Evolutionary conservation across 2,888 invertebrate genomes (phyloP).

Genomic region (Drosophila macrospina): DNA sequence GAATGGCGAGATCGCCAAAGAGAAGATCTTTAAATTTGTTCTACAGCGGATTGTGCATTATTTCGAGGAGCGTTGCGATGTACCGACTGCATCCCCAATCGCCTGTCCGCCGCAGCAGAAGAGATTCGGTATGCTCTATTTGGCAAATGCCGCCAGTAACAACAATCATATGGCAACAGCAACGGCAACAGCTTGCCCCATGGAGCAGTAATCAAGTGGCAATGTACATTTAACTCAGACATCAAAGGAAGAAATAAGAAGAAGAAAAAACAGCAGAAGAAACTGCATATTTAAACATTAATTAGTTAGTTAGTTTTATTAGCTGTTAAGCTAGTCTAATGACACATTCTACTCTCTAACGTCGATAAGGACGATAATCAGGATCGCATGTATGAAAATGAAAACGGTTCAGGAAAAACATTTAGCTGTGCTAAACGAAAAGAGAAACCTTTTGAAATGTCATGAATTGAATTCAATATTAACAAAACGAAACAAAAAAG

Average conservation of each 20-base stretch:
- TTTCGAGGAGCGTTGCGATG: slow-evolving; percentile 81
- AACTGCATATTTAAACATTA: slow-evolving; percentile 1
- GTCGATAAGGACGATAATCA: slow-evolving; percentile 16
- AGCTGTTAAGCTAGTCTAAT: slow-evolving; percentile 21
- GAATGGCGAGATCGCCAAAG: slow-evolving; percentile 83
- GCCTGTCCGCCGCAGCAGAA: slow-evolving; percentile 81
- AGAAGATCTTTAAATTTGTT: slow-evolving; percentile 83
- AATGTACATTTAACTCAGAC: slow-evolving; percentile 5
- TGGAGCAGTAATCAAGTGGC: slow-evolving; percentile 77
- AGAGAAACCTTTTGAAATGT: slow-evolving; percentile 28
- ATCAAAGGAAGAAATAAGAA: not conserved
- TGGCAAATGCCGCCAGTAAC: slow-evolving; percentile 37
- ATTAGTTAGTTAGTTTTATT: slow-evolving; percentile 16
- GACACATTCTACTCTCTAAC: slow-evolving; percentile 14
- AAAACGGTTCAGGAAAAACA: slow-evolving; percentile 75
- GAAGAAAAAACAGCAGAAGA: not conserved
- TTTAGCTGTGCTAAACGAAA: slow-evolving; percentile 74
- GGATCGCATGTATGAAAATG: slow-evolving; percentile 3
- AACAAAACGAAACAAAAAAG: not conserved
- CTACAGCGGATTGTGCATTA: slow-evolving; percentile 81
- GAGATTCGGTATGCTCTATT: slow-evolving; percentile 61
- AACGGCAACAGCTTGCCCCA: slow-evolving; percentile 68
- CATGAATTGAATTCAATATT: slow-evolving; percentile 57
- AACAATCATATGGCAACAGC: slow-evolving; percentile 52
- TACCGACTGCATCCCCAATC: slow-evolving; percentile 50